phyloP scores from a whole-genome alignment of 2,888 invertebrate genomes.

The Drosophila mulleri region DNA sequence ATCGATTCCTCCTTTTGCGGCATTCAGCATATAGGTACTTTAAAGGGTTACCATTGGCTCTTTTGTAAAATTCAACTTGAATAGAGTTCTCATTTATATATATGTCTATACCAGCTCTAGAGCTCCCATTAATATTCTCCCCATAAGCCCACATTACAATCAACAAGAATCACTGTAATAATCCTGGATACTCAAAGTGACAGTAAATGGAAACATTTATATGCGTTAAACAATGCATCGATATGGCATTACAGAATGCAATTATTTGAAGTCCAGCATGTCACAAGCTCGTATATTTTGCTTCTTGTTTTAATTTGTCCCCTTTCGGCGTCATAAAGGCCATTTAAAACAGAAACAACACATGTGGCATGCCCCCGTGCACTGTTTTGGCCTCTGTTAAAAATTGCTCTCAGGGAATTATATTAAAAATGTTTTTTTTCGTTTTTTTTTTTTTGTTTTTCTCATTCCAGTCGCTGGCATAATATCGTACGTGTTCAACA shows the following conservation, averaged over 20 bases:
- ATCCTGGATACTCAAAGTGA: background rate
- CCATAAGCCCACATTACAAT: background rate
- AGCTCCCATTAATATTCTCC: background rate
- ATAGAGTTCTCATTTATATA: too few species aligned
- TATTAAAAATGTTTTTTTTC: constrained; percentile 14
- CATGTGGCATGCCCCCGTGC: constrained; percentile 41
- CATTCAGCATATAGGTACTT: too few species aligned
- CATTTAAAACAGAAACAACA: constrained; percentile 51
- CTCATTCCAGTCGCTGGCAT: constrained; percentile 22
- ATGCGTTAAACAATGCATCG: background rate
- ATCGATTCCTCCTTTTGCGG: too few species aligned
- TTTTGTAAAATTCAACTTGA: too few species aligned
- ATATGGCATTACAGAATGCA: constrained; percentile 6
- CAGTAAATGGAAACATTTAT: background rate
- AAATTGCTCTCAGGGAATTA: constrained; percentile 43
- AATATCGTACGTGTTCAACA: constrained; percentile 55
- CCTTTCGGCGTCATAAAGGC: constrained; percentile 32
- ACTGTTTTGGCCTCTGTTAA: constrained; percentile 24
- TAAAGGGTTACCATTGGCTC: too few species aligned
- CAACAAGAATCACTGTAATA: background rate
- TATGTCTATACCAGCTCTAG: background rate
- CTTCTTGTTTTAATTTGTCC: constrained; percentile 38
- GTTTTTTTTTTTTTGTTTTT: background rate
- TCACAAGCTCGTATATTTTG: constrained; percentile 9
- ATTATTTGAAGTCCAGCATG: constrained; percentile 17